A percentile compares a stretch with the other conserved stretches of the same genome.
phyloP scores from a whole-genome alignment of 2,113 vertebrate genomes.

The Erythrolamprus reginae region DNA sequence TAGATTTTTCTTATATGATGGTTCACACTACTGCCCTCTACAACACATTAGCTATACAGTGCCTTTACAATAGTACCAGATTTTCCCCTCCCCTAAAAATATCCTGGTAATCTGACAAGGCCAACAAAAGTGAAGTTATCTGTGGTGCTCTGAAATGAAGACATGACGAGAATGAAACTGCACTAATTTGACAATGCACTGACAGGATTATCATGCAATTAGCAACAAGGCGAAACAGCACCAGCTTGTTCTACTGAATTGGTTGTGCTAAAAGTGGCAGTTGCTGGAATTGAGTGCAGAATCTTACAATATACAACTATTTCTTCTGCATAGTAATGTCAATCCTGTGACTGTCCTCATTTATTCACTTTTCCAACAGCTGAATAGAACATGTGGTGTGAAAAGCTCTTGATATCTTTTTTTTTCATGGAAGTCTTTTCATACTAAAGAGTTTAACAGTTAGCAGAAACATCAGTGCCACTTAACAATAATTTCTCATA shows the following conservation, averaged over 20 bases:
- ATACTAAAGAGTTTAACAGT: neutral
- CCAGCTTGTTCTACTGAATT: constrained; percentile 2
- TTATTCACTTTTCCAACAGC: constrained; percentile 28
- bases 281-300: constrained; percentile 15
- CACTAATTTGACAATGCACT: constrained; percentile 29
- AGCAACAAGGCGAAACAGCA: constrained; percentile 1
- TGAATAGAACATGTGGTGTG: constrained; percentile 16
- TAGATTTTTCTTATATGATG: neutral
- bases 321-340: constrained; percentile 15
- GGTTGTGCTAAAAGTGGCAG: constrained; percentile 26
- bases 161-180: constrained; percentile 25
- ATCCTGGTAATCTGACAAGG: constrained; percentile 5
- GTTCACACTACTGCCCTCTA: neutral
- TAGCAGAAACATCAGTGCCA: neutral
- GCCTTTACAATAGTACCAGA: neutral
- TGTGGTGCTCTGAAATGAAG: constrained; percentile 15
- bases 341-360: neutral
- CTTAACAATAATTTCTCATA: neutral
- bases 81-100: neutral
- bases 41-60: neutral
- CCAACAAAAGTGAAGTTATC: constrained; percentile 4
- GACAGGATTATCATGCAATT: constrained; percentile 34
- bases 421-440: neutral
- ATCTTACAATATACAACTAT: constrained; percentile 13
- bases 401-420: constrained; percentile 23